Conservation (phyloP, 2,797 vertebrate species). For the Xerus rutilus region DNA sequence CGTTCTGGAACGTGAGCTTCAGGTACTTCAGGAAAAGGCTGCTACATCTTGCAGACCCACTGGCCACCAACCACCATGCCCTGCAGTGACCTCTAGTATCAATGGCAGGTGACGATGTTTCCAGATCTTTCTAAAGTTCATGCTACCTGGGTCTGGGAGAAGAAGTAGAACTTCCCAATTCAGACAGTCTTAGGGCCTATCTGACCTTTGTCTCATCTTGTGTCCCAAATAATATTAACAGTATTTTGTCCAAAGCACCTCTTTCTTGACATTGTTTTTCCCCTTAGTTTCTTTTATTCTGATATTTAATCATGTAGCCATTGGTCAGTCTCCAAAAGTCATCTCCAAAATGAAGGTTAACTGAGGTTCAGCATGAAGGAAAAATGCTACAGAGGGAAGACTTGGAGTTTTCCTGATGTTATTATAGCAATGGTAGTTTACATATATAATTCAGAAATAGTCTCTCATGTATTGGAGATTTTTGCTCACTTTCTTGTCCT, state of each 20-base stretch:
- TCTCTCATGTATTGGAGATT: too few species aligned
- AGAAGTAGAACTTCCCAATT: too few species aligned
- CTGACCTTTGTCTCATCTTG: neutral
- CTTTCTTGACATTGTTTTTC: neutral
- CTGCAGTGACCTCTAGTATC: too few species aligned
- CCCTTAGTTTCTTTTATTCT: neutral
- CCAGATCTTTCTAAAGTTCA: too few species aligned
- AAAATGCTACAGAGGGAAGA: fast-evolving
- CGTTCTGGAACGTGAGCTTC: too few species aligned
- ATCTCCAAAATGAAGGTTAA: fast-evolving
- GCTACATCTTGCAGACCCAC: too few species aligned
- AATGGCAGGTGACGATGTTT: too few species aligned
- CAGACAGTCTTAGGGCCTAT: neutral
- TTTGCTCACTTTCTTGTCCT: neutral
- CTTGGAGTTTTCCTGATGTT: too few species aligned
- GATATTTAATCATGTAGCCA: neutral
- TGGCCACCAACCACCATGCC: too few species aligned
- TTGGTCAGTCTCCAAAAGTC: neutral
- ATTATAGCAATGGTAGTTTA: fast-evolving
- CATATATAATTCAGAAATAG: neutral
- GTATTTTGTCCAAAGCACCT: neutral
- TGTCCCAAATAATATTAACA: neutral
- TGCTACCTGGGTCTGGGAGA: too few species aligned
- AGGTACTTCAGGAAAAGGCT: too few species aligned
- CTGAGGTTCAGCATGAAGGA: too few species aligned